A percentile compares a stretch with the other conserved stretches of the same genome.
phyloP scores from a whole-genome alignment of 2,113 vertebrate species.

The Sylvietta virens region DNA sequence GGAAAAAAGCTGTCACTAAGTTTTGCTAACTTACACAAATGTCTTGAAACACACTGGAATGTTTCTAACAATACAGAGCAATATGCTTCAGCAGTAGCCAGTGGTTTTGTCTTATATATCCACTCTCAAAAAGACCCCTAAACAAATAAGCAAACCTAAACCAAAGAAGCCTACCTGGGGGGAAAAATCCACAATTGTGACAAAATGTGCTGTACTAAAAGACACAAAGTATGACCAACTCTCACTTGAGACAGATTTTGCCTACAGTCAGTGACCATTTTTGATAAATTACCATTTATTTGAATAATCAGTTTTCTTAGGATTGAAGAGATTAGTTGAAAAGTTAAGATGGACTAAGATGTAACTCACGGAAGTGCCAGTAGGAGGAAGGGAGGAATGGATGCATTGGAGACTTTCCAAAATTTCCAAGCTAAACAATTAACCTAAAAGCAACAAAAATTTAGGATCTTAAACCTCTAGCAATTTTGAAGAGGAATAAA shows the following conservation, averaged over 20 bases:
- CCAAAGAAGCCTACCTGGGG: not conserved
- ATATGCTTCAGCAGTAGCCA: not conserved
- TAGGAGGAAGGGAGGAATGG: slow-evolving; percentile 72
- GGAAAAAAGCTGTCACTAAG: not conserved
- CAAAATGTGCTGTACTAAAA: not conserved
- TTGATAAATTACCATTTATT: not conserved
- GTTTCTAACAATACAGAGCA: not conserved
- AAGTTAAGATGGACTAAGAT: not conserved
- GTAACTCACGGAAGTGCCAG: slow-evolving; percentile 75
- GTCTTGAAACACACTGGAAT: not conserved
- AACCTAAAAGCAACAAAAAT: slow-evolving; percentile 62
- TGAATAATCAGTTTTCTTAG: not conserved
- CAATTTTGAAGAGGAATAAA: not conserved
- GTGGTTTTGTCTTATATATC: not conserved
- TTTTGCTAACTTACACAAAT: not conserved
- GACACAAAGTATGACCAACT: not conserved
- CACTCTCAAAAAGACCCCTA: not conserved
- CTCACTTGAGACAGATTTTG: not conserved
- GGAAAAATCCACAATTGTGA: not conserved
- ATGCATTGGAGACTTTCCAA: slow-evolving; percentile 64
- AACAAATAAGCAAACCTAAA: not conserved
- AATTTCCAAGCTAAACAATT: slow-evolving; percentile 83
- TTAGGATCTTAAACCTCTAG: not conserved
- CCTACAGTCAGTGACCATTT: not conserved
- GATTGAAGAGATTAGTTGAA: not conserved